Evolutionary conservation across 2,113 vertebrate genomes (phyloP).

Genomic region (Lophochroa leadbeateri): DNA sequence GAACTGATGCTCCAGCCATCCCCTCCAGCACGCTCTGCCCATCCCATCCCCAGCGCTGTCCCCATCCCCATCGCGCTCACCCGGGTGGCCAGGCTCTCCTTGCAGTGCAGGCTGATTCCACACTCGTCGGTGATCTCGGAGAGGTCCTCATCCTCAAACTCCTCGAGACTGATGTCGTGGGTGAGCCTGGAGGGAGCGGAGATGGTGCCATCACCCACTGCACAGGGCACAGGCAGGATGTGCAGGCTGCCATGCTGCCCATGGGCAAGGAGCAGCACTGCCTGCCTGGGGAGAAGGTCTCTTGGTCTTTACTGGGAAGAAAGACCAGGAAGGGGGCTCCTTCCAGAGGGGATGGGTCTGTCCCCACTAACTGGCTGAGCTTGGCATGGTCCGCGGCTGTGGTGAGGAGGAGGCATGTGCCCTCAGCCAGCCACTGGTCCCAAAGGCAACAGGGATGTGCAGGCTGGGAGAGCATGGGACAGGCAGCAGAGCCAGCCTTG

Average conservation of each 20-base stretch:
- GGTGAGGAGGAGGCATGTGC: neutral
- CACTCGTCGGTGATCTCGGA: constrained; percentile 95
- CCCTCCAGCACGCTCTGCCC: neutral
- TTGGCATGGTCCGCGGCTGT: neutral
- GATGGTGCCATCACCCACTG: neutral
- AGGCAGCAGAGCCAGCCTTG: neutral
- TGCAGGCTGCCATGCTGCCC: neutral
- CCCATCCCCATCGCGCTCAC: constrained; percentile 60
- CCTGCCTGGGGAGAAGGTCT: rapidly evolving
- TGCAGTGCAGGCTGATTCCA: constrained; percentile 92
- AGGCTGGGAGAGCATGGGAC: neutral
- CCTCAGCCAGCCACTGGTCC: neutral
- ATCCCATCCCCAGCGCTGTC: neutral
- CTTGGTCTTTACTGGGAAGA: neutral
- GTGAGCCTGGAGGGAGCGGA: constrained; percentile 84
- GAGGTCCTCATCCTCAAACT: constrained; percentile 98
- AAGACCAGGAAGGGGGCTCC: neutral
- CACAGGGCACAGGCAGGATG: neutral
- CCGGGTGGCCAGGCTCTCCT: constrained; percentile 84
- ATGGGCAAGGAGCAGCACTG: neutral
- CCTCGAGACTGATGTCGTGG: constrained; percentile 96
- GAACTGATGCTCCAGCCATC: neutral
- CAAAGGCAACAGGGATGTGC: neutral
- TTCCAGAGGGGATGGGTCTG: neutral
- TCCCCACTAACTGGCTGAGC: rapidly evolving